Base-by-base conservation (phyloP, 2,888 invertebrate genomes). In the Netelia fuscicornis region DNA sequence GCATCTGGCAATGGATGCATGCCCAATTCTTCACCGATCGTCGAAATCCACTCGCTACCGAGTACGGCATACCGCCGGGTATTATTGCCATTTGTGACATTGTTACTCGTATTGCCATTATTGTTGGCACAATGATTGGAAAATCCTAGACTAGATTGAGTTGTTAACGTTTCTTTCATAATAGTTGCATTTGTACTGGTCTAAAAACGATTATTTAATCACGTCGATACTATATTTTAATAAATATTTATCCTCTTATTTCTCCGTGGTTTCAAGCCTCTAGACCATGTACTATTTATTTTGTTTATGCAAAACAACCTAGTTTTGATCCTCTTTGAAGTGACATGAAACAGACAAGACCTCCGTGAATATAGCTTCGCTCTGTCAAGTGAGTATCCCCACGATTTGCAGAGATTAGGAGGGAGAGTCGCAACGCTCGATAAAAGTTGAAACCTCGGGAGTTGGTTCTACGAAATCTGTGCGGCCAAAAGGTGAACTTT, bases 21-120 rank as follows among this genome's bases (percentile, higher is more conserved):
- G 37, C 93, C 93, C 37, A 93, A 87, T 86, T 93, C 93, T 84
- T 93, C 93, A 5, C 93, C 93, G 62, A 93, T 93, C 1, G 92
- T 87, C 58, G 93, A 92, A 83, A 93, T 89, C 93, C 93, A 93
- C 20, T 93, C 93, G 30, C 91, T 92, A 76, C 93, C 93, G 5
- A 93, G 86, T 44, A 93, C 89, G 5, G 93, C 93, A 65, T 93
- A 93, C 86, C 88, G 90, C 81, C 93, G 91, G 0, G 92, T 82
- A 76, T 87, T 90, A 81, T 89, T 91, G 72, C 88, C 89, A 17
- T 93, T 92, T 44, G 89, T 88, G 11, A 90, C 87, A 74, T 90
- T 87, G 13, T 89, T 88, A 81, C 89, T 90, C 25, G 84, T 72
- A 65, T 92, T 92, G 23, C 91, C 92, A 85, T 92, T 93, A 77